Evolutionary conservation across 2,888 invertebrate species (phyloP), one percentile per base, ranked within the genome.

Genomic region (Patella caerulea): DNA sequence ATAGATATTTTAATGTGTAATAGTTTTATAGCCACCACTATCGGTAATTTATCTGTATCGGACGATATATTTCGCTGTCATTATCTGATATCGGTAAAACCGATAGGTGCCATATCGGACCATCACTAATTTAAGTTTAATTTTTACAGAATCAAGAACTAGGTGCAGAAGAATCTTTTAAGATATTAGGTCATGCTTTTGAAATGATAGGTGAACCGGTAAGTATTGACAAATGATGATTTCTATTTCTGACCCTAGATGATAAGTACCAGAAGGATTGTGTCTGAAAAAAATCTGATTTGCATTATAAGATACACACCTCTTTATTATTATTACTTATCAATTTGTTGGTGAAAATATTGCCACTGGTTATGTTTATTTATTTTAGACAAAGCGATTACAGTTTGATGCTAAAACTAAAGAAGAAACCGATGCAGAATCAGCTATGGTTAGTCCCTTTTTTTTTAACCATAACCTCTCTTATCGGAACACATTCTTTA

Each of bases 141-240:
- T 54, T 54, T 53, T 86, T 86, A 11, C 85, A 92, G 93, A 98
- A 98, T 92, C 96, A 95, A 89, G 96, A 97, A 91, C 96, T 97
- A 5, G 98, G 98, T 54, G 97, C 98, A 0, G 98, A 98, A 90
- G 98, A 98, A 92, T 97, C 98, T 59, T 98, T 98, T 92, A 98
- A 98, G 93, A 97, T 98, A 90, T 93, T 98, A 84, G 97, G 97
- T 87, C 96, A 97, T 90, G 98, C 98, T 11, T 98, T 98, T 92
- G 97, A 98, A 91, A 94, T 97, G 90, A 97, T 98, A 86, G 97
- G 97, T 52, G 96, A 94, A 95, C 86, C 88, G 19, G 90, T 91
- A 84, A 86, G 90, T 88, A 45, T 15, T 19, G 12, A 17, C n/a
- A 19, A 45, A 45, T 45, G 45, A 45, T 45, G 45, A 45, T 45